phyloP scores from a whole-genome alignment of 92 coral and sea anemone genomes.

The Zoanthus sociatus region DNA sequence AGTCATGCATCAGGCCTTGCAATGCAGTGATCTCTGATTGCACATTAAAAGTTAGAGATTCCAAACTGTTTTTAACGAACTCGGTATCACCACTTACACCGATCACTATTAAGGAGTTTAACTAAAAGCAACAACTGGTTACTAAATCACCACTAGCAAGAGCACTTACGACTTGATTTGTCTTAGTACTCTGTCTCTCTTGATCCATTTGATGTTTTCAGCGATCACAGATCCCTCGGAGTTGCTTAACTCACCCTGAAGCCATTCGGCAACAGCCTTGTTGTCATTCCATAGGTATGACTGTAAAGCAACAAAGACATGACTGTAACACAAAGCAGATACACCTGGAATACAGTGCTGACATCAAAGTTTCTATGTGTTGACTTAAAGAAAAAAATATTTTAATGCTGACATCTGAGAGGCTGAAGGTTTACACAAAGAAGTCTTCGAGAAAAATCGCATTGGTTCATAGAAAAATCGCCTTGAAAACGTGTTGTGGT shows the following conservation, averaged over 20 bases:
- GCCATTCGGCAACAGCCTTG: conserved; percentile 91
- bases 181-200: conserved; percentile 90
- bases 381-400: too few relatives aligned
- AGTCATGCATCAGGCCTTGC: too few relatives aligned
- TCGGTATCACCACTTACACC: too few relatives aligned
- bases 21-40: too few relatives aligned
- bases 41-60: too few relatives aligned
- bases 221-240: conserved; percentile 91
- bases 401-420: too few relatives aligned
- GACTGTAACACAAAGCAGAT: conserved; percentile 48
- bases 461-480: too few relatives aligned
- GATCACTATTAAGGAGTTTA: too few relatives aligned
- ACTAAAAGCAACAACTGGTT: neutral
- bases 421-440: too few relatives aligned
- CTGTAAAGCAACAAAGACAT: conserved; percentile 46
- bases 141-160: neutral
- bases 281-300: conserved; percentile 97
- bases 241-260: conserved; percentile 83
- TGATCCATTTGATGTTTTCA: conserved; percentile 96
- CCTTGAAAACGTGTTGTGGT: too few relatives aligned
- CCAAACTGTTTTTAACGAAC: too few relatives aligned
- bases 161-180: conserved; percentile 93
- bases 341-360: neutral
- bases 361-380: neutral
- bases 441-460: too few relatives aligned